These are phyloP conservation scores for Anthrax anthrax DNA, from an alignment of 2,888 invertebrate genomes.

Conservation along the genomic window DNA sequence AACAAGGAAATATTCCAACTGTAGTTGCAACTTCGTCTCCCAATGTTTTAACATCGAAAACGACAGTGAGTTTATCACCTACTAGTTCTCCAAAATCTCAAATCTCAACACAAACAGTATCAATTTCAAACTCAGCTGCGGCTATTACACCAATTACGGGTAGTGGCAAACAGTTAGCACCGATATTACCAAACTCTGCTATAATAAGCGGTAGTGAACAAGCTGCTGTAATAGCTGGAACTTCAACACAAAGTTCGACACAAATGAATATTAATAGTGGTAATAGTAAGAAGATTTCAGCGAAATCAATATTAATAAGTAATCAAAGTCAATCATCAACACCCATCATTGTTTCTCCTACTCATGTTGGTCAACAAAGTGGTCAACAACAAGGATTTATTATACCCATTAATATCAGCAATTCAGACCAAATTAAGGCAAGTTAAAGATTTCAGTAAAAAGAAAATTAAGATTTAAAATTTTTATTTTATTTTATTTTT, in stretches of 20 bases:
- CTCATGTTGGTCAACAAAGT: neutral
- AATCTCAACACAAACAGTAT: neutral
- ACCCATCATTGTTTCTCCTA: constrained; percentile 7
- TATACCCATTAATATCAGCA: constrained; percentile 19
- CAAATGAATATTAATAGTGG: constrained; percentile 10
- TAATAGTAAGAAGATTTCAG: constrained; percentile 10
- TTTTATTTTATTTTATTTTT: neutral
- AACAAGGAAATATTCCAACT: constrained; percentile 24
- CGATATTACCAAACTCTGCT: neutral
- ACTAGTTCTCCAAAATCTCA: neutral
- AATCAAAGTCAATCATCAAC: constrained; percentile 11
- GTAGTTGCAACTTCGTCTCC: constrained; percentile 15
- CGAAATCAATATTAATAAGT: constrained; percentile 11
- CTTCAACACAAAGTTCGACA: neutral
- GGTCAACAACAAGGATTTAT: constrained; percentile 16
- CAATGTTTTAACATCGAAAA: constrained; percentile 9
- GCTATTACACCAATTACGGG: neutral
- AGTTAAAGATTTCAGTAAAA: neutral
- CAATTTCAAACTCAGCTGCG: neutral
- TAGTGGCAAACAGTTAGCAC: neutral
- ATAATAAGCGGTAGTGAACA: neutral
- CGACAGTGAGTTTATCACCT: neutral
- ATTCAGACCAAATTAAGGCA: constrained; percentile 15
- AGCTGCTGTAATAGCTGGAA: neutral
- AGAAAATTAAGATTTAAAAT: neutral